Conservation (phyloP, 35 echinoderm and acorn worm genomes). For the Apostichopus californicus region DNA sequence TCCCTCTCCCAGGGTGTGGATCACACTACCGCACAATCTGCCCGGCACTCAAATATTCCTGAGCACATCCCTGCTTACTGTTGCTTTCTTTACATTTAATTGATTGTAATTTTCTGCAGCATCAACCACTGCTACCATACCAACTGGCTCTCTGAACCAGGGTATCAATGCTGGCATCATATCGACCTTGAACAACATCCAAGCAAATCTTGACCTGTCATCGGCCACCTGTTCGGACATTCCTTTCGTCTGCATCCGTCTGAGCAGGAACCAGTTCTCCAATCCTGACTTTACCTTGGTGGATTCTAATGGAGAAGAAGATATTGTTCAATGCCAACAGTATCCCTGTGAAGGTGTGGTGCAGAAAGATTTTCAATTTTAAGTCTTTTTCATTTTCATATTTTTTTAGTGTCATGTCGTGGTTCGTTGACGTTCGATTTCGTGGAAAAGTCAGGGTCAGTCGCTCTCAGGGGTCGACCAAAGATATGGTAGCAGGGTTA, state of each 20-base stretch:
- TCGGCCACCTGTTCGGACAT: constrained; percentile 18
- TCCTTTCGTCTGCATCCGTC: constrained; percentile 55
- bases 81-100: no score
- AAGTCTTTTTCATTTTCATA: no score
- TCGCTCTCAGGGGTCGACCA: no score
- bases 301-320: constrained; percentile 10
- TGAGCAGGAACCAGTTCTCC: constrained; percentile 46
- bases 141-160: constrained; percentile 5
- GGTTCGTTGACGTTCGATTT: no score
- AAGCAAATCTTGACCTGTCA: constrained; percentile 39
- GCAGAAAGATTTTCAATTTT: background rate
- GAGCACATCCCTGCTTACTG: background rate
- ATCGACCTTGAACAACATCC: constrained; percentile 33
- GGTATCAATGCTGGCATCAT: constrained; percentile 32
- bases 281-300: constrained; percentile 56
- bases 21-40: no score
- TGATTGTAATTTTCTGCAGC: background rate
- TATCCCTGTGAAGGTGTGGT: background rate
- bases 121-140: constrained; percentile 28
- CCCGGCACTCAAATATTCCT: no score
- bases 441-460: no score
- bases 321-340: constrained; percentile 36
- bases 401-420: no score
- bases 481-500: no score
- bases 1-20: no score